Percentiles rank a stretch among this genome's conserved stretches.
These are phyloP conservation scores for Tenthredo distinguenda DNA, from an alignment of 2,888 invertebrate genomes.

Conservation along the genomic window DNA sequence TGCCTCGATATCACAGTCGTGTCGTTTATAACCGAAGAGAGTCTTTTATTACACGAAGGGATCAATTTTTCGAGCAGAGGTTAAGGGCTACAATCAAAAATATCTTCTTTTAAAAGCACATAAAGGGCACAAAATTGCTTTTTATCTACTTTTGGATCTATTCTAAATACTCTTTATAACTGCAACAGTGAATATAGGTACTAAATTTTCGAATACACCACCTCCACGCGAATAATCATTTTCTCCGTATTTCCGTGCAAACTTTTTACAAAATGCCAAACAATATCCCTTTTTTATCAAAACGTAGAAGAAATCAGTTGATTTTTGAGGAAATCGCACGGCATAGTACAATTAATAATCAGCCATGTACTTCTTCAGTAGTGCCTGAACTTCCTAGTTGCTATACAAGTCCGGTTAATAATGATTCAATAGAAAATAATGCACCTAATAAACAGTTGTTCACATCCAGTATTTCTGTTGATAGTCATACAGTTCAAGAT, in stretches of 20 bases:
- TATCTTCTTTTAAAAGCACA: too few relatives aligned
- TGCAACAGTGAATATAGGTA: too few relatives aligned
- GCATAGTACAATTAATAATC: not conserved
- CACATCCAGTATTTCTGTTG: not conserved
- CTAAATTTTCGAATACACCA: too few relatives aligned
- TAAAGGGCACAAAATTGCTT: too few relatives aligned
- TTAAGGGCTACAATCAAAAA: too few relatives aligned
- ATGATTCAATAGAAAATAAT: not conserved
- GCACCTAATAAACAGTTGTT: not conserved
- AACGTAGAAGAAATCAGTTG: slow-evolving; percentile 9
- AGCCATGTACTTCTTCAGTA: not conserved
- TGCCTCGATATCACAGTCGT: too few relatives aligned
- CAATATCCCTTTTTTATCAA: not conserved
- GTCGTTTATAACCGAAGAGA: too few relatives aligned
- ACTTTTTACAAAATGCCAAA: not conserved
- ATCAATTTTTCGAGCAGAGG: too few relatives aligned
- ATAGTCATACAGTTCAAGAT: not conserved
- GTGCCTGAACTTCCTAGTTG: not conserved
- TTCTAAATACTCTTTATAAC: too few relatives aligned
- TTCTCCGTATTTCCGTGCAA: not conserved
- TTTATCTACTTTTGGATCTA: too few relatives aligned
- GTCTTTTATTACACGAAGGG: too few relatives aligned
- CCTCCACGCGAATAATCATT: too few relatives aligned
- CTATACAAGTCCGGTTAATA: not conserved
- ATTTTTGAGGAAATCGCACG: slow-evolving; percentile 6